Conservation (phyloP, 2,797 vertebrate species). For the Mastacembelus armatus region DNA sequence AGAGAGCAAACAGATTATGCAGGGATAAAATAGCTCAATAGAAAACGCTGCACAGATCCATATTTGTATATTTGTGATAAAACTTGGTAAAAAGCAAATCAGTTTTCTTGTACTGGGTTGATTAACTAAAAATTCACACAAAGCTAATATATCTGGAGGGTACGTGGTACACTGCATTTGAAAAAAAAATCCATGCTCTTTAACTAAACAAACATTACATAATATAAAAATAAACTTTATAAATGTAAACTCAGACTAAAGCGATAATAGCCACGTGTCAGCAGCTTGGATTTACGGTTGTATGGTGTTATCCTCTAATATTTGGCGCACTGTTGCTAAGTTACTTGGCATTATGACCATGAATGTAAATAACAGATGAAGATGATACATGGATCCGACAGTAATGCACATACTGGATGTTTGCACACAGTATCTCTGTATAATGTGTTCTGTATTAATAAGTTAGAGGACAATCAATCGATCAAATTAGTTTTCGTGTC, state of each 20-base stretch:
- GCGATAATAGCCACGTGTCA: constrained; percentile 77
- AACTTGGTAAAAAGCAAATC: constrained; percentile 34
- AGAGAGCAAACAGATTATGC: constrained; percentile 47
- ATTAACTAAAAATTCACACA: constrained; percentile 33
- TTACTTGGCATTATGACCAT: constrained; percentile 77
- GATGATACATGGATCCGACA: constrained; percentile 61
- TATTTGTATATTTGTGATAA: constrained; percentile 30
- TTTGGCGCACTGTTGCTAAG: constrained; percentile 76
- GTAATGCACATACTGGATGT: constrained; percentile 56
- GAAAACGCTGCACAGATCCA: constrained; percentile 42
- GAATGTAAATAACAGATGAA: constrained; percentile 67
- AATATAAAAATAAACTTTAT: constrained; percentile 85
- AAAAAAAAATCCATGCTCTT: constrained; percentile 42
- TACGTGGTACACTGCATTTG: constrained; percentile 50
- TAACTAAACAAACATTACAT: constrained; percentile 60
- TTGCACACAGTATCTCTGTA: constrained; percentile 46
- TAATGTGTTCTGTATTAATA: constrained; percentile 31
- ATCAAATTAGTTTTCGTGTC: constrained; percentile 27
- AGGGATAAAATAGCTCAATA: constrained; percentile 39
- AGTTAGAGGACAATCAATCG: constrained; percentile 29
- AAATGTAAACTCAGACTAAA: constrained; percentile 77
- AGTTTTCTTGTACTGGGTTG: constrained; percentile 10
- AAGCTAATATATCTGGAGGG: constrained; percentile 35
- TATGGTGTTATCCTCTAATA: constrained; percentile 74
- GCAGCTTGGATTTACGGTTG: constrained; percentile 81